A percentile compares a stretch with the other conserved stretches of the same genome.
Evolutionary conservation across 2,797 vertebrate species (phyloP).

Genomic region (Gila robusta): DNA sequence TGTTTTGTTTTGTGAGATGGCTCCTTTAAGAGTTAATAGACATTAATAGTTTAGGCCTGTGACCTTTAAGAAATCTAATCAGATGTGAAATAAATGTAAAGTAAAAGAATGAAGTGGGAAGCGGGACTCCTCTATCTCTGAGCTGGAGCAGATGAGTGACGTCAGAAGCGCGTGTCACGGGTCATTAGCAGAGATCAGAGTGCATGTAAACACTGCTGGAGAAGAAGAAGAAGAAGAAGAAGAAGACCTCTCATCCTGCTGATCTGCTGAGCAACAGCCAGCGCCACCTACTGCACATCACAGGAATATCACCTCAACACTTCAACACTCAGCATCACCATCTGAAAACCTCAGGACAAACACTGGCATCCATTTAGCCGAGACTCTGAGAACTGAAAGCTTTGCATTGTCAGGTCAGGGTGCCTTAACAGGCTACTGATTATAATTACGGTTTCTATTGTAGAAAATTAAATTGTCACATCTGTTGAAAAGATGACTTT

Average conservation of each 20-base stretch:
- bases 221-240: not conserved
- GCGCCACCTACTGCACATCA: constrained; percentile 46
- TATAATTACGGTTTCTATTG: not conserved
- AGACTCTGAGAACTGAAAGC: not conserved
- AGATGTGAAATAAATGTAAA: not conserved
- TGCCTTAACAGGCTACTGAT: not conserved
- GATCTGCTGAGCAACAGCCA: constrained; percentile 1
- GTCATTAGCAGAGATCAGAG: constrained; percentile 67
- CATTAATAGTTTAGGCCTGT: not conserved
- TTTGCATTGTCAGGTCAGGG: not conserved
- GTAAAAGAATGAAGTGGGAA: not conserved
- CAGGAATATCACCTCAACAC: not conserved
- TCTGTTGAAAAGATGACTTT: not conserved
- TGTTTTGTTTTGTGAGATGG: not conserved
- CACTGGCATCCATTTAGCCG: not conserved
- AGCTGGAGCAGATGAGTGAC: not conserved
- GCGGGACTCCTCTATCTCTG: not conserved
- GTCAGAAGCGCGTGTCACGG: constrained; percentile 19
- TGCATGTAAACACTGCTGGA: constrained; percentile 51
- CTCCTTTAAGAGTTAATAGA: not conserved
- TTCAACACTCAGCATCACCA: not conserved
- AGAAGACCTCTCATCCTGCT: not conserved
- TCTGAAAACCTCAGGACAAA: no score
- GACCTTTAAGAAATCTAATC: not conserved
- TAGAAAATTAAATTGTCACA: not conserved